These are phyloP conservation scores for Magallana gigas DNA, from an alignment of 1,140 invertebrate species.

Conservation along the genomic window DNA sequence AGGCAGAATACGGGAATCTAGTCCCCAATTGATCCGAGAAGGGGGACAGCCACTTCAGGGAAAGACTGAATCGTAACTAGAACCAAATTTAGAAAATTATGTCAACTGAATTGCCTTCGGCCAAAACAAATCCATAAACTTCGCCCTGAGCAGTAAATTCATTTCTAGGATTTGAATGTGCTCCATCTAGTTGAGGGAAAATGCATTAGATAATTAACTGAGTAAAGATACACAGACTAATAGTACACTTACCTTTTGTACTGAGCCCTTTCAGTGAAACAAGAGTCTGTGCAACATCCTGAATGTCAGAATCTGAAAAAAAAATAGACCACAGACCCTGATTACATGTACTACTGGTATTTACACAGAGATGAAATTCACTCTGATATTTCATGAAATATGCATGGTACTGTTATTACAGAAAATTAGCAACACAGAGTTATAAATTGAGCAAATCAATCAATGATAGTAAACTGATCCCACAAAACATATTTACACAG, in stretches of 20 bases:
- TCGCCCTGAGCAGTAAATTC: neutral
- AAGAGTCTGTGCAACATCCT: conserved; percentile 90
- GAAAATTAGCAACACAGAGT: neutral
- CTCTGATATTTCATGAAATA: neutral
- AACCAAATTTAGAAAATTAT: conserved; percentile 19
- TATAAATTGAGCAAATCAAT: neutral
- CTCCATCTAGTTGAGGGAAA: neutral
- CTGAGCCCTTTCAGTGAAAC: conserved; percentile 87
- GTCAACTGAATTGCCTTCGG: conserved; percentile 15
- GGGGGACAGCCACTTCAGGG: neutral
- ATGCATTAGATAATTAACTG: conserved; percentile 7
- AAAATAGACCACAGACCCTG: conserved; percentile 15
- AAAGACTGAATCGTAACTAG: conserved; percentile 14
- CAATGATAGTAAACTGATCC: neutral
- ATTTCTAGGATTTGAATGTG: neutral
- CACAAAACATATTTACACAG: conserved; percentile 19
- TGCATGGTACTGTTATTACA: neutral
- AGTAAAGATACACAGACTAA: conserved; percentile 20
- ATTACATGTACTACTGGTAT: too few relatives aligned
- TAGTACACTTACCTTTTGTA: conserved; percentile 60
- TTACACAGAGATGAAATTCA: neutral
- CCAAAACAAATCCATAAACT: conserved; percentile 16
- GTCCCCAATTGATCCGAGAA: neutral
- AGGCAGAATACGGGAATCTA: neutral
- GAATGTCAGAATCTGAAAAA: conserved; percentile 75